phyloP scores from a whole-genome alignment of 2,113 vertebrate genomes.

The Tretioscincus oriximinensis region DNA sequence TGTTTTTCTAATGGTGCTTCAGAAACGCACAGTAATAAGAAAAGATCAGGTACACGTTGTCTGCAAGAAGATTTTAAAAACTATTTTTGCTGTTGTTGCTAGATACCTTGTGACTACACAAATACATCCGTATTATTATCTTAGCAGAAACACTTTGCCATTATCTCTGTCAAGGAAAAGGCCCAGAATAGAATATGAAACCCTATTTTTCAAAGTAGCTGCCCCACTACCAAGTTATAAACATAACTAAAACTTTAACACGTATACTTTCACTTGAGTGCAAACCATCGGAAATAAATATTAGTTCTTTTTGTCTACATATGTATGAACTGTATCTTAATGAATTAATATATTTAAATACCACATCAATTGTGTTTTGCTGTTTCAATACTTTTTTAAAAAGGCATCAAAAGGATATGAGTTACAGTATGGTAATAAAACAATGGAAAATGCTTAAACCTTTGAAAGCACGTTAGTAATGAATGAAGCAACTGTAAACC shows the following conservation, averaged over 20 bases:
- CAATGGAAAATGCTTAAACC: conserved; percentile 24
- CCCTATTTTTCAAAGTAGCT: too few species aligned
- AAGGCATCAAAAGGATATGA: conserved; percentile 1
- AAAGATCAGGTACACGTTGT: not conserved
- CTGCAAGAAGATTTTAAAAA: not conserved
- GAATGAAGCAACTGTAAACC: not conserved
- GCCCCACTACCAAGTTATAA: too few species aligned
- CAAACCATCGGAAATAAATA: not conserved
- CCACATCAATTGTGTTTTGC: not conserved
- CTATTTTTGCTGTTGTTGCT: too few species aligned
- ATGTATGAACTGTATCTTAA: not conserved
- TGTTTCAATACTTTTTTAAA: conserved; percentile 21
- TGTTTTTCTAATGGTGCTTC: not conserved
- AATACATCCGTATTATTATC: too few species aligned
- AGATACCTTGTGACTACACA: too few species aligned
- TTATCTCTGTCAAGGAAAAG: too few species aligned
- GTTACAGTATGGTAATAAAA: not conserved
- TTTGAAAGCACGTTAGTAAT: not conserved
- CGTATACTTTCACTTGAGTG: not conserved
- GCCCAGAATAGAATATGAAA: too few species aligned
- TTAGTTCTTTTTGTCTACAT: not conserved
- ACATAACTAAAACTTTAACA: not conserved
- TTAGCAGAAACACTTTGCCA: too few species aligned
- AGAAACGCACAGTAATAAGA: not conserved
- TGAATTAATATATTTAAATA: not conserved